Conservation (phyloP, 2,797 vertebrate genomes). For the Aphelocoma californica region DNA sequence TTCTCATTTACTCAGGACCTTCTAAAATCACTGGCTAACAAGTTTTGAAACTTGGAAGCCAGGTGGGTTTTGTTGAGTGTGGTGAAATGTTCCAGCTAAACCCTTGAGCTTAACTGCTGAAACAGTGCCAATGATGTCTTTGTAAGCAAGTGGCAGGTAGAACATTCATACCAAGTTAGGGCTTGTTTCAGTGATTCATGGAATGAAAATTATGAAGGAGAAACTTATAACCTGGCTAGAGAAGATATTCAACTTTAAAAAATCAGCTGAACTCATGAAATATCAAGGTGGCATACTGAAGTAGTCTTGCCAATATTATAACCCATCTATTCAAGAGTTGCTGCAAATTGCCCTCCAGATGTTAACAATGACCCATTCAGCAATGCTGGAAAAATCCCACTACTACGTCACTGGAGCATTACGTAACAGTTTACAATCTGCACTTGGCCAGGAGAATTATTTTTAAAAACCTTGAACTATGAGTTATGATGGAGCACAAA, state of each 20-base stretch:
- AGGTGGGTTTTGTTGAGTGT: not conserved
- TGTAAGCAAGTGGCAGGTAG: not conserved
- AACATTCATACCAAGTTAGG: not conserved
- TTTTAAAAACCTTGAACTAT: conserved; percentile 15
- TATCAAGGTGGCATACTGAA: not conserved
- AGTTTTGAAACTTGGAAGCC: conserved; percentile 5
- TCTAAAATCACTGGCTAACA: conserved; percentile 9
- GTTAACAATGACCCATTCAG: conserved; percentile 19
- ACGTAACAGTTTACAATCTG: not conserved
- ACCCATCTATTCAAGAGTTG: not conserved
- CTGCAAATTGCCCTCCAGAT: not conserved
- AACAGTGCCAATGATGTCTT: not conserved
- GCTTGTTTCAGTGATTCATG: conserved; percentile 2
- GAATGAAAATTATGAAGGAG: conserved; percentile 15
- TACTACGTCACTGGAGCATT: not conserved
- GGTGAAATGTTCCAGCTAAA: conserved; percentile 23
- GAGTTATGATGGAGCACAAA: not conserved
- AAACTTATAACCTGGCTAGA: not conserved
- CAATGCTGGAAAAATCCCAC: not conserved
- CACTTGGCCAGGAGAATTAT: not conserved
- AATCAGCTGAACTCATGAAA: not conserved
- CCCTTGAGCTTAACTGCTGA: not conserved
- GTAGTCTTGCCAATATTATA: not conserved
- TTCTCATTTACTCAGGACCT: not conserved
- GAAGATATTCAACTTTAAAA: not conserved